phyloP scores from a whole-genome alignment of 1,140 invertebrate species.

The Neocloeon triangulifer region DNA sequence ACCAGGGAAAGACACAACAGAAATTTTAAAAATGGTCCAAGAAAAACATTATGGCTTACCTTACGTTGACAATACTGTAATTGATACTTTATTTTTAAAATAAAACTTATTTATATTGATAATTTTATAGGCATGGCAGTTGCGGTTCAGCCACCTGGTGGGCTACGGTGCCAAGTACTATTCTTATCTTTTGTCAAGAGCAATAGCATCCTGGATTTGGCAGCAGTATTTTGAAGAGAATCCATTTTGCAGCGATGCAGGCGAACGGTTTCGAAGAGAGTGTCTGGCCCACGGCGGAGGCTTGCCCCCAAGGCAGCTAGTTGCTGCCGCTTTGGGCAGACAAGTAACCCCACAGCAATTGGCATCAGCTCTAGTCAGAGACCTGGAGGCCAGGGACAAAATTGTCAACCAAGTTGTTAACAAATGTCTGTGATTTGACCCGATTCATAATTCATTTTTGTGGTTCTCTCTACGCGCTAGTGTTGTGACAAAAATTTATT shows the following conservation, averaged over 20 bases:
- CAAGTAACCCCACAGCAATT: slow-evolving; percentile 34
- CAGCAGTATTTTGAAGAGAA: slow-evolving; percentile 61
- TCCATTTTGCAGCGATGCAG: slow-evolving; percentile 53
- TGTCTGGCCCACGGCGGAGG: slow-evolving; percentile 78
- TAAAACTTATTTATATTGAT: slow-evolving; percentile 6
- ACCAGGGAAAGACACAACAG: slow-evolving; percentile 33
- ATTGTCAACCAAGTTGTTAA: too few relatives aligned
- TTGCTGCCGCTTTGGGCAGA: slow-evolving; percentile 45
- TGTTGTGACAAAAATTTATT: too few relatives aligned
- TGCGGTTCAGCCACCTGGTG: slow-evolving; percentile 87
- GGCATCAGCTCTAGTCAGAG: slow-evolving; percentile 22
- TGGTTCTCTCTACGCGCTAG: too few relatives aligned
- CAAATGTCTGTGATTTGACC: too few relatives aligned
- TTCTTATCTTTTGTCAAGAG: slow-evolving; percentile 83
- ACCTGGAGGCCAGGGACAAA: too few relatives aligned
- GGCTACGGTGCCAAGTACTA: slow-evolving; percentile 98
- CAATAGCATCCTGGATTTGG: slow-evolving; percentile 87
- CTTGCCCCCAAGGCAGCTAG: slow-evolving; percentile 44
- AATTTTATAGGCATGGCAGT: slow-evolving; percentile 62
- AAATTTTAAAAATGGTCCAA: slow-evolving; percentile 61
- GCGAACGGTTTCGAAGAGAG: slow-evolving; percentile 50
- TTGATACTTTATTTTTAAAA: slow-evolving; percentile 10
- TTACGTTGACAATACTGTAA: slow-evolving; percentile 66
- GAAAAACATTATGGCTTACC: slow-evolving; percentile 65
- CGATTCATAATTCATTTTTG: too few relatives aligned